Conservation (phyloP, 1,140 invertebrate genomes). For the Euschistus heros region DNA sequence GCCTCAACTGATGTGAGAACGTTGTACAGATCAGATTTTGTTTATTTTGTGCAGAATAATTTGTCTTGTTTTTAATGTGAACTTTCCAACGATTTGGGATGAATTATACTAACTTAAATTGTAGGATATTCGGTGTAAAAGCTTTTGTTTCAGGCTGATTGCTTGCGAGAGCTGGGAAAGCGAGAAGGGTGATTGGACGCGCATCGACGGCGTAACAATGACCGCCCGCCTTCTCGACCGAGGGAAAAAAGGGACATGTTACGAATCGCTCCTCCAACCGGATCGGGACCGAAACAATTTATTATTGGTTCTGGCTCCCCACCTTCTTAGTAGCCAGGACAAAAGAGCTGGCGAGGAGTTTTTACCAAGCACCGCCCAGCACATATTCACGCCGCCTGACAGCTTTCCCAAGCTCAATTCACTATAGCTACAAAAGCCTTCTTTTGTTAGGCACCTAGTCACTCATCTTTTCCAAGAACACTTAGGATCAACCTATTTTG, state of each 20-base stretch:
- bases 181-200: constrained; percentile 16
- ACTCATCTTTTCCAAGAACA: constrained; percentile 12
- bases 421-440: constrained; percentile 10
- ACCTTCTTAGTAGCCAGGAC: not conserved
- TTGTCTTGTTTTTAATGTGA: too few species aligned
- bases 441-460: constrained; percentile 3
- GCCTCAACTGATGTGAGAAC: too few species aligned
- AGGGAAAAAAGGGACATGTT: constrained; percentile 24
- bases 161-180: constrained; percentile 18
- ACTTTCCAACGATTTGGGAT: too few species aligned
- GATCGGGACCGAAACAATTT: constrained; percentile 24
- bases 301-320: constrained; percentile 23
- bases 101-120: too few species aligned
- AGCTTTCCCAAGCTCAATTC: constrained; percentile 17
- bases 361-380: constrained; percentile 24
- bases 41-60: too few species aligned
- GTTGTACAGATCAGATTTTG: too few species aligned
- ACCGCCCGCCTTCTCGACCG: constrained; percentile 4
- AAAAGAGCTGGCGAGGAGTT: constrained; percentile 8
- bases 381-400: constrained; percentile 23
- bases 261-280: constrained; percentile 21
- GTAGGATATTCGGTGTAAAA: not conserved
- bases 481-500: not conserved
- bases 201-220: constrained; percentile 18
- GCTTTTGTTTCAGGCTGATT: constrained; percentile 11